These are phyloP conservation scores for Botrylloides violaceus DNA, from an alignment of 23 tunicate genomes.

Conservation along the genomic window DNA sequence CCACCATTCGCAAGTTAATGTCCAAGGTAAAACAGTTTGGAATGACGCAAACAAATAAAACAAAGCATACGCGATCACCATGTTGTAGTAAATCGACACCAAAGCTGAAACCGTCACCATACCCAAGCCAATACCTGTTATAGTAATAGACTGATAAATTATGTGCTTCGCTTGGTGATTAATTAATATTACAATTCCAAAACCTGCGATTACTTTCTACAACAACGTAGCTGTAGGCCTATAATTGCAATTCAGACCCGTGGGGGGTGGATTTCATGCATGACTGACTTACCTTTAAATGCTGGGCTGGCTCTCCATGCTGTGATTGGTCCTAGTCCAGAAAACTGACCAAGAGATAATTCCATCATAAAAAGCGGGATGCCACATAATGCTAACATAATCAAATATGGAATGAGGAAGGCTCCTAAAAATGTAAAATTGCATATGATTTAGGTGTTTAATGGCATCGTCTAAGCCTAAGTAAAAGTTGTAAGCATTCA, in stretches of 20 bases:
- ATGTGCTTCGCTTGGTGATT: too few relatives aligned
- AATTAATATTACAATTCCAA: too few relatives aligned
- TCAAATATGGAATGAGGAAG: constrained; percentile 89
- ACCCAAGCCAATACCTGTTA: constrained; percentile 95
- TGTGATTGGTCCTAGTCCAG: constrained; percentile 79
- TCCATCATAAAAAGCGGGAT: constrained; percentile 96
- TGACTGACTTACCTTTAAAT: constrained; percentile 53
- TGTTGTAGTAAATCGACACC: constrained; percentile 91
- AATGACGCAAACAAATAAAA: constrained; percentile 94
- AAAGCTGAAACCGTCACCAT: constrained; percentile 82
- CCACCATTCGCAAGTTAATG: constrained; percentile 82
- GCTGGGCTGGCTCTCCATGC: constrained; percentile 92
- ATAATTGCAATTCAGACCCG: too few relatives aligned
- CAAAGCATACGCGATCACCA: constrained; percentile 87
- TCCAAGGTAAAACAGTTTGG: constrained; percentile 91
- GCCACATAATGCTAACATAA: constrained; percentile 93
- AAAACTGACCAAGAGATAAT: constrained; percentile 88
- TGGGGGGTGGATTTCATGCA: background rate
- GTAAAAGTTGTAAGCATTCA: too few relatives aligned
- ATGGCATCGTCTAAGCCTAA: too few relatives aligned
- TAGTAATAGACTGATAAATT: too few relatives aligned
- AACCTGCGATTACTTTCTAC: too few relatives aligned
- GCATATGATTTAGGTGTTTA: too few relatives aligned
- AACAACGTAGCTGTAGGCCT: too few relatives aligned
- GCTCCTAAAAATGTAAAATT: constrained; percentile 61